These are phyloP conservation scores for Cryptus armator DNA, from an alignment of 2,888 invertebrate species.

Conservation along the genomic window DNA sequence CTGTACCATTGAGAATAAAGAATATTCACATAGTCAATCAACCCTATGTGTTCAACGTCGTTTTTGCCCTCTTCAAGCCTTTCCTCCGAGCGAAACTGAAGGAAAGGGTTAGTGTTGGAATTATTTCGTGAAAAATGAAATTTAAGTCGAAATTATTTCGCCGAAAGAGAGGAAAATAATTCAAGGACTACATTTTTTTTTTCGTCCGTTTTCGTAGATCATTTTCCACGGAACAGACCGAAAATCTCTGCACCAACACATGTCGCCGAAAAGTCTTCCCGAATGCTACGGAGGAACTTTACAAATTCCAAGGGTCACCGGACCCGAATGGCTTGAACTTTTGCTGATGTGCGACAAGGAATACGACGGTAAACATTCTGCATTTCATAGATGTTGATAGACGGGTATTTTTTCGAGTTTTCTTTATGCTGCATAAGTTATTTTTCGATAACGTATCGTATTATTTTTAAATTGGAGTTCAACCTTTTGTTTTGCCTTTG, in stretches of 20 bases:
- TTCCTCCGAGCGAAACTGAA: constrained; percentile 95
- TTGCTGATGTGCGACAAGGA: constrained; percentile 91
- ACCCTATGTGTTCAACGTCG: constrained; percentile 95
- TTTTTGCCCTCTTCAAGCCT: constrained; percentile 95
- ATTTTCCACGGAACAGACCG: constrained; percentile 93
- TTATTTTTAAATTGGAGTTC: too few species aligned
- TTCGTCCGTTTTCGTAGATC: constrained; percentile 84
- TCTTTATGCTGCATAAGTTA: too few species aligned
- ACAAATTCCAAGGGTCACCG: constrained; percentile 89
- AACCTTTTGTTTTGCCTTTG: too few species aligned
- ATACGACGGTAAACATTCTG: constrained; percentile 87
- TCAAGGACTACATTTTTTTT: background rate
- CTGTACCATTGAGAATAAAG: constrained; percentile 94
- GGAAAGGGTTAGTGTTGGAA: constrained; percentile 87
- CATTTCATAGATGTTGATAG: too few species aligned
- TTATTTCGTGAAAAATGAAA: background rate
- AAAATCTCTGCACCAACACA: constrained; percentile 90
- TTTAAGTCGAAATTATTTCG: background rate
- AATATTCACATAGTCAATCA: constrained; percentile 96
- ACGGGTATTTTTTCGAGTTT: too few species aligned
- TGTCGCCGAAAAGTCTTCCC: constrained; percentile 91
- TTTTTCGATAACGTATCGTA: too few species aligned
- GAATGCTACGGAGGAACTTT: constrained; percentile 91
- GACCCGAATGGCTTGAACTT: constrained; percentile 91
- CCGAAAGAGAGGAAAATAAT: background rate